A percentile compares a stretch with the other conserved stretches of the same genome.
phyloP scores from a whole-genome alignment of 2,113 vertebrate genomes.

The Lepidothrix coronata region DNA sequence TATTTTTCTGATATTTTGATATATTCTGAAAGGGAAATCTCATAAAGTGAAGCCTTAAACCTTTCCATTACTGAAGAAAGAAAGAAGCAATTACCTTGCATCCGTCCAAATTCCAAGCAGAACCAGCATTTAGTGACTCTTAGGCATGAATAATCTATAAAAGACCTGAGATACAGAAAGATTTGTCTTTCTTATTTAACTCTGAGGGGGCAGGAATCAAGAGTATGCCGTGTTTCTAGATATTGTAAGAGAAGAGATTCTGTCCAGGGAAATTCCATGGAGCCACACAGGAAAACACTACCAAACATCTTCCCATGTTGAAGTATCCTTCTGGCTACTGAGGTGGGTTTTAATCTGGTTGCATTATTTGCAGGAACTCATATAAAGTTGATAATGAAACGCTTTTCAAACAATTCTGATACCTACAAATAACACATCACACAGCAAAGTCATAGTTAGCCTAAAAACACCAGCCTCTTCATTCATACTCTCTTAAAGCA shows the following conservation, averaged over 20 bases:
- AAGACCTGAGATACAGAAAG: background rate
- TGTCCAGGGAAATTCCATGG: background rate
- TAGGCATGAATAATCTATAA: background rate
- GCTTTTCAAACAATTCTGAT: background rate
- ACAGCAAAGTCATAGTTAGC: background rate
- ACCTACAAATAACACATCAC: background rate
- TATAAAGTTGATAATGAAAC: background rate
- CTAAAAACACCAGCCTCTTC: background rate
- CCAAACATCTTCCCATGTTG: background rate
- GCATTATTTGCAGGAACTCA: background rate
- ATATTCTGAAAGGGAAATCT: background rate
- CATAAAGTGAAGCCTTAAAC: background rate
- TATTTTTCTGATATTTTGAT: background rate
- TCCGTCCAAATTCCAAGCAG: background rate
- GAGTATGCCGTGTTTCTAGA: background rate
- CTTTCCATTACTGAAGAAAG: background rate
- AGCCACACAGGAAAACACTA: background rate
- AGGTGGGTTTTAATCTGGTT: background rate
- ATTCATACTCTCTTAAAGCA: background rate
- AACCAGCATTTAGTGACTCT: background rate
- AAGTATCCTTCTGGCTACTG: background rate
- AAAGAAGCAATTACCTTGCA: background rate
- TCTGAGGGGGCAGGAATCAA: background rate
- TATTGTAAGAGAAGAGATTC: background rate
- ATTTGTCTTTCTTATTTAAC: background rate